Evolutionary conservation across 1,140 invertebrate genomes (phyloP), one percentile per base, ranked within the genome.

Genomic region (Vollenhovia emeryi): DNA sequence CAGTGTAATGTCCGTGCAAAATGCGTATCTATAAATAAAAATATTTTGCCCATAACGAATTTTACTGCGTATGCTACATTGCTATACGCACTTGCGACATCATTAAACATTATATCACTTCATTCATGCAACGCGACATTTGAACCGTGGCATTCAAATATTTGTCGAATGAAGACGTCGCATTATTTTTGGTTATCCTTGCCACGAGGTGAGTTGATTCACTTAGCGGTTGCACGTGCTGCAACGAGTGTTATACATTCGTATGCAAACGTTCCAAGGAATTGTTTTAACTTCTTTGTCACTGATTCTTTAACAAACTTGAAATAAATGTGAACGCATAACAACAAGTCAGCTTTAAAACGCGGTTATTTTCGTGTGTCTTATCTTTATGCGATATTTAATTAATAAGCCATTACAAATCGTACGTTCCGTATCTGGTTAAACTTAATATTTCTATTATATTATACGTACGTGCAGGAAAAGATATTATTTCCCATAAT

Each of bases 71-170:
- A n/a, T 21, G 57, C 6, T 71, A 11, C 27, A 68, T 68, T 71
- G 15, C 11, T 18, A 40, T 15, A 21, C 11, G 36, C 40, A 52
- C 24, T 68, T 79, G 30, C 45, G 55, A 79, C 30, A 79, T 3
- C 36, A 40, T 76, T 40, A n/a, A n/a, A 64, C 45, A 45, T 69
- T 45, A 52, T 79, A 66, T 79, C 43, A 60, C 13, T 30, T 60
- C 8, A 52, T 21, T 11, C 52, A 57, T 57, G 27, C 6, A 27
- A 60, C 13, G 9, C 50, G 21, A 57, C 50, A 57, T 74, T 74
- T 74, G 50, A 74, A 55, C 55, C 43, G 9, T 33, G 52, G 21
- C 33, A 71, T 73, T 55, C 30, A 36, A 80, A 55, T 55, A 52
- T 52, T 80, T 43, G 27, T 50, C 33, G 30, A 80, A 69, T 68